Conservation (phyloP, 1,140 invertebrate genomes). For the Gryllus bimaculatus region DNA sequence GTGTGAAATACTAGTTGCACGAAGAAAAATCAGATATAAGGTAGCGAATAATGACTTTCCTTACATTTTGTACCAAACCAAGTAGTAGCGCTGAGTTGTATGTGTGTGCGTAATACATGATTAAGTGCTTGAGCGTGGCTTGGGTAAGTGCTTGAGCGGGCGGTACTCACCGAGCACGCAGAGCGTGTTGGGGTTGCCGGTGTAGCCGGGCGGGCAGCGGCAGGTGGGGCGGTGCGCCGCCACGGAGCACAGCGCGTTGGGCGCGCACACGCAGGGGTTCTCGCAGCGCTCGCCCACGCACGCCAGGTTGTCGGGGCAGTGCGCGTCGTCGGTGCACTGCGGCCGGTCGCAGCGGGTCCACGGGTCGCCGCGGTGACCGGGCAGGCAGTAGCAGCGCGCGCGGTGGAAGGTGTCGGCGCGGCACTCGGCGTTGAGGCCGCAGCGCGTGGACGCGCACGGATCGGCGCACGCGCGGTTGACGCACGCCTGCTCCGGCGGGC, state of each 20-base stretch:
- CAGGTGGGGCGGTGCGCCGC: constrained; percentile 66
- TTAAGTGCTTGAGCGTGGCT: no score
- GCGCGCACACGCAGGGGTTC: constrained; percentile 66
- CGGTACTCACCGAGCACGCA: constrained; percentile 52
- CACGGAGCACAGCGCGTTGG: constrained; percentile 64
- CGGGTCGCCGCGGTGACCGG: constrained; percentile 64
- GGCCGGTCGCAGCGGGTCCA: constrained; percentile 62
- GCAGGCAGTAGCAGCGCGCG: constrained; percentile 69
- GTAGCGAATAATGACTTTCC: no score
- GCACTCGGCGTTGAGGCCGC: constrained; percentile 73
- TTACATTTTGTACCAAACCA: no score
- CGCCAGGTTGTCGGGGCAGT: constrained; percentile 63
- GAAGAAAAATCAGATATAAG: no score
- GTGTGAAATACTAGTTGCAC: no score
- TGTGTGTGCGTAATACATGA: no score
- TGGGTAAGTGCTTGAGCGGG: no score
- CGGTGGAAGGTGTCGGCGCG: constrained; percentile 58
- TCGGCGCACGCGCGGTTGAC: constrained; percentile 74
- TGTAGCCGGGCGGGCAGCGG: constrained; percentile 70
- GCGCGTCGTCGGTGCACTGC: constrained; percentile 61
- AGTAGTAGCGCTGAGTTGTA: no score
- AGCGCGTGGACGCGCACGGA: constrained; percentile 67
- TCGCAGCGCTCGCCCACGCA: constrained; percentile 65
- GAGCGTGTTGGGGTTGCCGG: constrained; percentile 60
- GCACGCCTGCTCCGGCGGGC: constrained; percentile 70